Evolutionary conservation across 2,888 invertebrate genomes (phyloP).

Genomic region (Agonopterix alstromeriana): DNA sequence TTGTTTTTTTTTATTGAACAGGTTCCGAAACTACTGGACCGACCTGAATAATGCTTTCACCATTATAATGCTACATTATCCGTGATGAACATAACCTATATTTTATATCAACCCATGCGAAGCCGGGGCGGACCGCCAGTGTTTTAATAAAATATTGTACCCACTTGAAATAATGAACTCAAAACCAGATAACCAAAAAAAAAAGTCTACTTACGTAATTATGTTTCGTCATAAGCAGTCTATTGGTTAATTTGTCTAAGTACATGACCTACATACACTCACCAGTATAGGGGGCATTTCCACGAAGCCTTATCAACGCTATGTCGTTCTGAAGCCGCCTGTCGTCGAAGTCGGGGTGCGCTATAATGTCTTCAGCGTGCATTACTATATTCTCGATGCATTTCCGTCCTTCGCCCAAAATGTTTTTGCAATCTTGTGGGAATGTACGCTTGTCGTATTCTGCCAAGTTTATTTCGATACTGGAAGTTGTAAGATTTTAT

Average conservation of each 20-base stretch:
- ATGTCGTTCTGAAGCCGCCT: constrained; percentile 51
- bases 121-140: too few relatives aligned
- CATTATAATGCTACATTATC: too few relatives aligned
- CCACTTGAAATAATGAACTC: too few relatives aligned
- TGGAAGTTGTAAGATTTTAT: constrained; percentile 22
- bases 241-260: too few relatives aligned
- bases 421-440: constrained; percentile 50
- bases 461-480: constrained; percentile 48
- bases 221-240: background rate
- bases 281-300: constrained; percentile 55
- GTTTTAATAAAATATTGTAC: too few relatives aligned
- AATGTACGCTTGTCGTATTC: constrained; percentile 63
- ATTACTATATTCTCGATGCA: constrained; percentile 53
- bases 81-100: too few relatives aligned
- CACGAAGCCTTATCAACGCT: constrained; percentile 45
- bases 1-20: too few relatives aligned
- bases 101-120: too few relatives aligned
- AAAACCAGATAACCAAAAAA: too few relatives aligned
- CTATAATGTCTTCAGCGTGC: constrained; percentile 34
- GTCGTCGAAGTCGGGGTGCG: constrained; percentile 49
- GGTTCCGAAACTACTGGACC: too few relatives aligned
- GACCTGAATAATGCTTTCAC: too few relatives aligned
- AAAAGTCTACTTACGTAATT: background rate
- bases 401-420: constrained; percentile 30
- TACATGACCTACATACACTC: constrained; percentile 10